phyloP scores from a whole-genome alignment of 1,140 invertebrate genomes.

The Drosophila ohnishii region DNA sequence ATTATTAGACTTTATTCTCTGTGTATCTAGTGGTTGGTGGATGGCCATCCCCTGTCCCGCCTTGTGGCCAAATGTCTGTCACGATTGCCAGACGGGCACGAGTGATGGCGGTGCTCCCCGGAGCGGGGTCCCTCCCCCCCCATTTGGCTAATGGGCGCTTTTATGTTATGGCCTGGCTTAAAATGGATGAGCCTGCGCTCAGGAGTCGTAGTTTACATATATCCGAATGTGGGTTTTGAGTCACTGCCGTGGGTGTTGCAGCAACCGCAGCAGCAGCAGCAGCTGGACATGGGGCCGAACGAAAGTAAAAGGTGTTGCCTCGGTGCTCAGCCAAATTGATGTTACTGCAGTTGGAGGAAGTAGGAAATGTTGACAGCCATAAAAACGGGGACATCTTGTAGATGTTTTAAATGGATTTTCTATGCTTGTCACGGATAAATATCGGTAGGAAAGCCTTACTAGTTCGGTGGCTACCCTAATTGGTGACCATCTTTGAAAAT shows the following conservation, averaged over 20 bases:
- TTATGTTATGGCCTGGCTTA: constrained; percentile 68
- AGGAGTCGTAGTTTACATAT: constrained; percentile 40
- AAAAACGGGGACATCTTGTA: constrained; percentile 34
- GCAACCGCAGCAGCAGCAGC: constrained; percentile 20
- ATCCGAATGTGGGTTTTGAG: constrained; percentile 63
- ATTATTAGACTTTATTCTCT: background rate
- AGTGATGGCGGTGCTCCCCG: constrained; percentile 40
- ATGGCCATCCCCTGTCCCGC: constrained; percentile 18
- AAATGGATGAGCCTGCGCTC: constrained; percentile 76
- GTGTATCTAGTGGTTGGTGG: constrained; percentile 9
- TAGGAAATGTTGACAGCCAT: constrained; percentile 26
- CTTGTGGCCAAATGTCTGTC: constrained; percentile 48
- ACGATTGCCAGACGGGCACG: constrained; percentile 69
- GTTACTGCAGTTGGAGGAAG: constrained; percentile 41
- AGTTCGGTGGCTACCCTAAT: background rate
- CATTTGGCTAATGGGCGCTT: constrained; percentile 74
- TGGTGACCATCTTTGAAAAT: no score
- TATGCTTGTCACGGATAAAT: constrained; percentile 10
- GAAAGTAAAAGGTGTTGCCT: constrained; percentile 78
- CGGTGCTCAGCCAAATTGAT: constrained; percentile 38
- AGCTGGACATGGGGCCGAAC: constrained; percentile 59
- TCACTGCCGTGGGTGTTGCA: constrained; percentile 42
- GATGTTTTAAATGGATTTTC: constrained; percentile 25
- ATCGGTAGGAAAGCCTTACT: background rate
- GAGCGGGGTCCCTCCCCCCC: constrained; percentile 39